Evolutionary conservation across 2,888 invertebrate species (phyloP).

Genomic region (Luperina nickerlii): DNA sequence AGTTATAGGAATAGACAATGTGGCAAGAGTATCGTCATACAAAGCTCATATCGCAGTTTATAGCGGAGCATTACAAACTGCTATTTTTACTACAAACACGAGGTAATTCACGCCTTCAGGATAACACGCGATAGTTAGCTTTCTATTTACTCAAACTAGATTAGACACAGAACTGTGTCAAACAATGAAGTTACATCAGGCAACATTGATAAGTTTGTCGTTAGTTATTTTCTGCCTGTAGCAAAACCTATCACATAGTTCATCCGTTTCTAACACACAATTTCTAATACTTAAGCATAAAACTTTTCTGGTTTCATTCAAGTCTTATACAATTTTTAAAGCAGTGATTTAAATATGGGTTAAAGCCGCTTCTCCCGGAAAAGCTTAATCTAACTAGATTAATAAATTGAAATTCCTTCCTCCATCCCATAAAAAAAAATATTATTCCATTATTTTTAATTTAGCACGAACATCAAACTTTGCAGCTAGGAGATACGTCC

Average conservation of each 20-base stretch:
- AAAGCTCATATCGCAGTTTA: slow-evolving; percentile 77
- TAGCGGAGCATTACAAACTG: slow-evolving; percentile 62
- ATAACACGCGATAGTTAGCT: slow-evolving; percentile 61
- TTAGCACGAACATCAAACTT: slow-evolving; percentile 52
- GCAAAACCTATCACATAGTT: not conserved
- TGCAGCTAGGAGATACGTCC: slow-evolving; percentile 34
- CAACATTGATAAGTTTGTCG: slow-evolving; percentile 28
- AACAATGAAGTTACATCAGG: slow-evolving; percentile 30
- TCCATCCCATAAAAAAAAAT: slow-evolving; percentile 26
- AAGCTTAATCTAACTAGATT: slow-evolving; percentile 15
- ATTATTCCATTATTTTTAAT: slow-evolving; percentile 50
- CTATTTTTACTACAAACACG: slow-evolving; percentile 72
- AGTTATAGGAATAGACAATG: slow-evolving; percentile 23
- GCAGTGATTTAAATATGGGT: slow-evolving; percentile 20
- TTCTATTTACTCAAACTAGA: slow-evolving; percentile 58
- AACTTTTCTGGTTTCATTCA: not conserved
- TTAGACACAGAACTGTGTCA: slow-evolving; percentile 52
- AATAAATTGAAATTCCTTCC: slow-evolving; percentile 19
- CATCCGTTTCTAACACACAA: not conserved
- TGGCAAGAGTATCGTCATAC: slow-evolving; percentile 50
- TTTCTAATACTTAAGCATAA: not conserved
- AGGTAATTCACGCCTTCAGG: slow-evolving; percentile 53
- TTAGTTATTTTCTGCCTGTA: not conserved
- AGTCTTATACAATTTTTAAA: not conserved
- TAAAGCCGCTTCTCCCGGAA: slow-evolving; percentile 8